phyloP scores from a whole-genome alignment of 2,797 vertebrate genomes.

The Botia almorhae region DNA sequence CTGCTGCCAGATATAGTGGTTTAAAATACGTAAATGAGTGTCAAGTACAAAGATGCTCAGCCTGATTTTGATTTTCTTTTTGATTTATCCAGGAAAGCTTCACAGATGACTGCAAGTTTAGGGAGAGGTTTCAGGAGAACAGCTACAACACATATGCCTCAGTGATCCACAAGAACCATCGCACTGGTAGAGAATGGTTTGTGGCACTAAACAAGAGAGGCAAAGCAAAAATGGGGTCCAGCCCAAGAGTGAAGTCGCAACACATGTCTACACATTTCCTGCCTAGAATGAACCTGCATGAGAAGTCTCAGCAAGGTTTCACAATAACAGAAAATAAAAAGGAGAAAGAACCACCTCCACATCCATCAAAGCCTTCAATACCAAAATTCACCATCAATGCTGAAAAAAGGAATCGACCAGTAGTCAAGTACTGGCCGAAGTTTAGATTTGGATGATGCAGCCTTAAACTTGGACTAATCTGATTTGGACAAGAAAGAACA shows the following conservation, averaged over 20 bases:
- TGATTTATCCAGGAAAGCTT: slow-evolving; percentile 81
- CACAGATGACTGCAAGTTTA: slow-evolving; percentile 93
- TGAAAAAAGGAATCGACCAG: slow-evolving; percentile 59
- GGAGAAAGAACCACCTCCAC: slow-evolving; percentile 75
- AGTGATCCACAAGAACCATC: slow-evolving; percentile 83
- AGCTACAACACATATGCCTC: slow-evolving; percentile 98
- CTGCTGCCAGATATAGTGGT: too few relatives aligned
- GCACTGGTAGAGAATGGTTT: slow-evolving; percentile 89
- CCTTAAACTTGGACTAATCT: slow-evolving; percentile 38
- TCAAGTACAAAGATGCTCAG: too few relatives aligned
- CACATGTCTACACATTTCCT: slow-evolving; percentile 95
- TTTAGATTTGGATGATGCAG: slow-evolving; percentile 75
- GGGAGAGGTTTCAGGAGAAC: slow-evolving; percentile 97
- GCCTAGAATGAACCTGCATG: slow-evolving; percentile 82
- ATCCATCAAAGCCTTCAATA: slow-evolving; percentile 39
- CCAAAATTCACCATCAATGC: slow-evolving; percentile 53
- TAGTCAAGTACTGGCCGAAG: slow-evolving; percentile 81
- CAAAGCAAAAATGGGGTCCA: slow-evolving; percentile 94
- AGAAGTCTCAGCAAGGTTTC: slow-evolving; percentile 83
- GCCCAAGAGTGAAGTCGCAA: slow-evolving; percentile 90
- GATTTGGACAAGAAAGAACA: slow-evolving; percentile 13
- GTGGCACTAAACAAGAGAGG: slow-evolving; percentile 96
- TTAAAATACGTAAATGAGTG: too few relatives aligned
- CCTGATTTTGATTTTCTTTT: too few relatives aligned
- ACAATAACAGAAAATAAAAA: slow-evolving; percentile 79